phyloP scores from a whole-genome alignment of 2,797 vertebrate species.

The Ctenopoma multispine region DNA sequence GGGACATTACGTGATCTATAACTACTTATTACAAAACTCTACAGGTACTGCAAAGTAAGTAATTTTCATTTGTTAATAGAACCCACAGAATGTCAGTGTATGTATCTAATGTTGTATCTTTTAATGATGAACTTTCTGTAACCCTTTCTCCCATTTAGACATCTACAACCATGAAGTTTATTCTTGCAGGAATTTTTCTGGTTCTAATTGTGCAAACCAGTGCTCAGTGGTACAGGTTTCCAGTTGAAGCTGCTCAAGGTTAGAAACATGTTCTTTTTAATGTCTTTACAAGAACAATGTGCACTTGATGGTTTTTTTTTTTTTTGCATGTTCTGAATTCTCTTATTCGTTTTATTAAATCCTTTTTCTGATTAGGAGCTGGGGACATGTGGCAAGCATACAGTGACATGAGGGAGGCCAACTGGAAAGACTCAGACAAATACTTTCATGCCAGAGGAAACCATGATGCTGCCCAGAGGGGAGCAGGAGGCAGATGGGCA shows the following conservation, averaged over 20 bases:
- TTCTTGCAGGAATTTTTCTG: conserved; percentile 39
- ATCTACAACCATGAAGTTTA: conserved; percentile 49
- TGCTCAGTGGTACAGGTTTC: conserved; percentile 44
- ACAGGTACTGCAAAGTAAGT: conserved; percentile 7
- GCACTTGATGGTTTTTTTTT: not conserved
- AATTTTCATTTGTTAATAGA: not conserved
- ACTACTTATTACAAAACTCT: not conserved
- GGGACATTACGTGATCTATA: not conserved
- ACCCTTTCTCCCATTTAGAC: conserved; percentile 9
- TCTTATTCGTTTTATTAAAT: not conserved
- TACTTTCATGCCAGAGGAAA: conserved; percentile 76
- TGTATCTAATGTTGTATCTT: not conserved
- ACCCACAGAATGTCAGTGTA: not conserved
- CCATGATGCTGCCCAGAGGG: conserved; percentile 55
- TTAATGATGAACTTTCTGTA: not conserved
- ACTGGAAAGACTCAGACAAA: conserved; percentile 60
- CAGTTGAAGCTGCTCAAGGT: conserved; percentile 9
- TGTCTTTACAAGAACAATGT: not conserved
- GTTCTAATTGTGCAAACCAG: conserved; percentile 26
- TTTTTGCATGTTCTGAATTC: not conserved
- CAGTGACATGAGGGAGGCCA: conserved; percentile 37
- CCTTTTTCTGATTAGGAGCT: conserved; percentile 29
- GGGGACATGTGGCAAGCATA: conserved; percentile 28
- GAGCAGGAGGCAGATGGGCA: conserved; percentile 56
- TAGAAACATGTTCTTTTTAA: not conserved